Evolutionary conservation across 2,113 vertebrate genomes (phyloP), one percentile per base, ranked within the genome.

Genomic region (Clarias magur): DNA sequence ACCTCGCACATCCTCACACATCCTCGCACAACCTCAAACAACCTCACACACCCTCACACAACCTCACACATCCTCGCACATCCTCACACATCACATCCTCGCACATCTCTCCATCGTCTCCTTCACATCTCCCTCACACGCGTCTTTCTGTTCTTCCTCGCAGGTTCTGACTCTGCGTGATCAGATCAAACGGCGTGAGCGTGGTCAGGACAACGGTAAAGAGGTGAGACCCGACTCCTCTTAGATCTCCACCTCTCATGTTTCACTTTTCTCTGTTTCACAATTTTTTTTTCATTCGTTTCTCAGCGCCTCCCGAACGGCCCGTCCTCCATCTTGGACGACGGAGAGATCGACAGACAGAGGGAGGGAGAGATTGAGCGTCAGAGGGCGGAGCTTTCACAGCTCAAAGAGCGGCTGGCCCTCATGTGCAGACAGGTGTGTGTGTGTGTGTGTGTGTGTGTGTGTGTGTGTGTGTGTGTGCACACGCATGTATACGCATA

Each of bases 341-440:
- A 92, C 62, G 95, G 70, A 59, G 92, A 92, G 87, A 89, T 89
- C 60, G 96, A 90, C 95, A 93, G 84, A 85, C 95, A 73, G 96
- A 95, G 94, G 65, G 96, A 97, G 88, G 95, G 96, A 25, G 94
- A 96, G 86, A 92, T 97, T 8, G 96, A 97, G 91, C 93, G 96
- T 3, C 97, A 97, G 93, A 93, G 97, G 23, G 94, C 94, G 0
- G 96, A 98, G 92, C 95, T 97, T 89, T 96, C 96, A 30, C 97
- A 98, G 91, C 94, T 97, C 89, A 96, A 97, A 75, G 97, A 98
- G 91, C 93, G 97, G 70, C 95, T 97, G 91, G 96, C 96, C 2
- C 95, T 96, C 91, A 94, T 98, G 94, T 97, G 97, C 92, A 95
- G 97, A 92, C 97, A 98, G 95, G 95, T 95, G 90, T 73, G 93